Percentiles rank a stretch among this genome's conserved stretches.
These are phyloP conservation scores for Aix galericulata DNA, from an alignment of 2,113 vertebrate genomes.

Conservation along the genomic window DNA sequence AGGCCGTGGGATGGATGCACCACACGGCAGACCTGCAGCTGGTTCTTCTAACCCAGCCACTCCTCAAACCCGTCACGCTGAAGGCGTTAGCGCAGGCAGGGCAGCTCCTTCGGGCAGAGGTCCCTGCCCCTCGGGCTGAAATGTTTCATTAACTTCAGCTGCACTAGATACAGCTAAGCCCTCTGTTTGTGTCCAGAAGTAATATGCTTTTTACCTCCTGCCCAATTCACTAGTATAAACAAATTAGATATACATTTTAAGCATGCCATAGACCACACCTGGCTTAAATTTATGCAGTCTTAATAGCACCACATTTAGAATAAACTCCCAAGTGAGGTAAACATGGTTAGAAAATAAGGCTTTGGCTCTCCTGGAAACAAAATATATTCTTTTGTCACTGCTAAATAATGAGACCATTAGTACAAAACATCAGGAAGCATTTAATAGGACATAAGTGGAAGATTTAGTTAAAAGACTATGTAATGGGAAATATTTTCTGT, in stretches of 20 bases:
- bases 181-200: not conserved
- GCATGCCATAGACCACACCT: slow-evolving; percentile 17
- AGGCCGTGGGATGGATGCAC: not conserved
- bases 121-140: not conserved
- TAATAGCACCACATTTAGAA: slow-evolving; percentile 35
- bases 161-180: not conserved
- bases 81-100: not conserved
- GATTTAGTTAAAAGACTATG: not conserved
- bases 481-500: not conserved
- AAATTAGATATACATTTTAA: slow-evolving; percentile 24
- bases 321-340: slow-evolving; percentile 46
- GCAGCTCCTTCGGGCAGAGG: not conserved
- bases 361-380: slow-evolving; percentile 64
- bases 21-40: not conserved
- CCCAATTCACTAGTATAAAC: slow-evolving; percentile 2
- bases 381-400: slow-evolving; percentile 50
- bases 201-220: slow-evolving; percentile 1
- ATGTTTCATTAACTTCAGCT: not conserved
- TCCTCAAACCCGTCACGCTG: not conserved
- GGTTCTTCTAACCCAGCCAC: not conserved
- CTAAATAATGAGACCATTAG: slow-evolving; percentile 53
- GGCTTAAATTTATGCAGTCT: slow-evolving; percentile 33
- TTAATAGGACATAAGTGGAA: not conserved
- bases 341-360: slow-evolving; percentile 39
- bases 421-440: slow-evolving; percentile 42